A percentile compares a stretch with the other conserved stretches of the same genome.
Evolutionary conservation across 2,888 invertebrate genomes (phyloP).

Genomic region (Cenopis cana): DNA sequence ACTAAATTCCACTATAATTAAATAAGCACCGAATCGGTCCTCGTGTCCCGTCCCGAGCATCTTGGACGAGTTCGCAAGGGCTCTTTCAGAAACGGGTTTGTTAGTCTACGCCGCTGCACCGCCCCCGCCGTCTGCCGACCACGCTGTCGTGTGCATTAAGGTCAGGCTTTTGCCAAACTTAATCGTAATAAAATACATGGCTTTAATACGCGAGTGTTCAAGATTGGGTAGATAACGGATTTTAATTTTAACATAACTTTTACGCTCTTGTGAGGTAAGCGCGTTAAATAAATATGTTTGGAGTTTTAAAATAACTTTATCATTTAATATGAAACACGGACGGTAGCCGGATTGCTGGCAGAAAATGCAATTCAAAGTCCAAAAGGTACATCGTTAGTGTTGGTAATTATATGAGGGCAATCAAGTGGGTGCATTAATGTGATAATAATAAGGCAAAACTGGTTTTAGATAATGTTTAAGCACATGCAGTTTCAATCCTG

Average conservation of each 20-base stretch:
- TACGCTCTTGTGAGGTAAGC: slow-evolving; percentile 1
- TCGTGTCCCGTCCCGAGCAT: slow-evolving; percentile 46
- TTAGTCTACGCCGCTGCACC: slow-evolving; percentile 55
- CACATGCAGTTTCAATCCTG: too few relatives aligned
- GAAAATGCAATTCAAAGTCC: background rate
- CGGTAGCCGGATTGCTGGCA: background rate
- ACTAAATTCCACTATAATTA: slow-evolving; percentile 37
- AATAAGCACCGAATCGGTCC: slow-evolving; percentile 61
- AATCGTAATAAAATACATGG: slow-evolving; percentile 26
- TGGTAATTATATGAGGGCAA: too few relatives aligned
- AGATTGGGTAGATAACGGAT: background rate
- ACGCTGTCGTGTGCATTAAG: slow-evolving; percentile 42
- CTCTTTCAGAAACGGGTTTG: slow-evolving; percentile 77
- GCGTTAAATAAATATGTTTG: background rate
- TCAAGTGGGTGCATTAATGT: too few relatives aligned
- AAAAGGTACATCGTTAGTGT: too few relatives aligned
- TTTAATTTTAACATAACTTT: slow-evolving; percentile 4
- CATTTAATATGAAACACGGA: background rate
- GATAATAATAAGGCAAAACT: too few relatives aligned
- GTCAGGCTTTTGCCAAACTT: slow-evolving; percentile 37
- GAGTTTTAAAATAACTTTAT: background rate
- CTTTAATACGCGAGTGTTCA: slow-evolving; percentile 10
- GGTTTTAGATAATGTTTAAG: too few relatives aligned
- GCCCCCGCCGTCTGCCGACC: slow-evolving; percentile 50
- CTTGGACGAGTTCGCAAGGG: slow-evolving; percentile 67